Base-by-base conservation (phyloP, 2,113 vertebrate species). In the Polypterus bichir region DNA sequence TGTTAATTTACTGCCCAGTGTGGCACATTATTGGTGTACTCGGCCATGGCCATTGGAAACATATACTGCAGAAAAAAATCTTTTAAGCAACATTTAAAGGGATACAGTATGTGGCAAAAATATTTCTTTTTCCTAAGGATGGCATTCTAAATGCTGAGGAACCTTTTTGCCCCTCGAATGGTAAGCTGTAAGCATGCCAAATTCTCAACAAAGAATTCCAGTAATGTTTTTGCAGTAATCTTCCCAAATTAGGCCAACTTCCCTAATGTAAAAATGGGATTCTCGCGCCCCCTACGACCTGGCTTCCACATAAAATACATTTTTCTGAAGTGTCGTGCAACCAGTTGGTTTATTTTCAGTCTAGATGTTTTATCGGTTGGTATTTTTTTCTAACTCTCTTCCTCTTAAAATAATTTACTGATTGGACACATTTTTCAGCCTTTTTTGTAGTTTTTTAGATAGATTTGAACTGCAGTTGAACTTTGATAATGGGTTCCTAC, bases 181-280 rank as follows among this genome's bases (percentile, higher is more conserved):
- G 78, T 77, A 63, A 71, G 74, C 78, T 85, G 79, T 83, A 81
- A 81, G 73, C 72, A 70, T 76, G 77, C 87, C 79, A 76, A 66
- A 70, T 81, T 79, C 76, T 68, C 54, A 68, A 75, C 61, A 65
- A 80, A 75, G 88, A 87, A 94, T 95, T 81, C 78, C 68, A 88
- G 81, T 84, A 79, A 94, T 92, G 87, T 81, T 77, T 72, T 78
- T 81, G 80, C 87, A 84, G 82, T 89, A 85, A 83, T 86, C 86
- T 91, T 92, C 84, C 92, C 91, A 93, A 97, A 94, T 94, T 94
- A 94, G 94, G 89, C 80, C 84, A 90, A 74, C 81, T 88, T 92
- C 80, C 81, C 85, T 76, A 82, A 74, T 69, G 72, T 76, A 81
- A 78, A 77, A 76, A 70, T 65, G 57, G 70, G 75, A 81, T 82